Conservation (phyloP, 2,113 vertebrate genomes). For the Pelodiscus sinensis region DNA sequence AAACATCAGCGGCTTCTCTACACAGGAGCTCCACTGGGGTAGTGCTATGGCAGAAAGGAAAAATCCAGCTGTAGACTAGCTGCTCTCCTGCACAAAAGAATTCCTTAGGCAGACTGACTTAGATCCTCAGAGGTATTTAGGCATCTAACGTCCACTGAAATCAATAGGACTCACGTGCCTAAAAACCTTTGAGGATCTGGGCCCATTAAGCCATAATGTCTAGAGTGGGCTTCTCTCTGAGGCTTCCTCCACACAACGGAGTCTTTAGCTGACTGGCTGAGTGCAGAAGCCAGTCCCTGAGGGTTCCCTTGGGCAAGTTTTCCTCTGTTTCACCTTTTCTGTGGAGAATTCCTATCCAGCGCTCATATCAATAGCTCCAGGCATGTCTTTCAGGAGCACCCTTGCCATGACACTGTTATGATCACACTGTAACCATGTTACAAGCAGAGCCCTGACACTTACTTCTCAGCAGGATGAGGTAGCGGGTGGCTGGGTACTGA, state of each 20-base stretch:
- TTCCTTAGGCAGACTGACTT: not conserved
- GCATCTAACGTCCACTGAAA: not conserved
- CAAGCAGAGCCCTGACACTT: conserved; percentile 45
- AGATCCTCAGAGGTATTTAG: not conserved
- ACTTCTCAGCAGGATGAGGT: conserved; percentile 79
- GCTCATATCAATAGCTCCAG: not conserved
- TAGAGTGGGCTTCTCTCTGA: not conserved
- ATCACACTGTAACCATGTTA: not conserved
- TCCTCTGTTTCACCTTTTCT: not conserved
- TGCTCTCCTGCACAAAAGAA: not conserved
- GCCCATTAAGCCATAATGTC: not conserved
- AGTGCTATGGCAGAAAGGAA: not conserved
- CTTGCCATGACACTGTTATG: not conserved
- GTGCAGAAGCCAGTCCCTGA: not conserved
- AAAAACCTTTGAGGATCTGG: not conserved
- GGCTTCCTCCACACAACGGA: not conserved
- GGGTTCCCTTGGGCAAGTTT: not conserved
- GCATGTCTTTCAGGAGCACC: not conserved
- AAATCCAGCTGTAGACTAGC: not conserved
- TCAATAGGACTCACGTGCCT: not conserved
- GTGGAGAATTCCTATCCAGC: fast-evolving
- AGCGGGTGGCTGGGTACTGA: conserved; percentile 78
- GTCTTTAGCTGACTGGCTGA: not conserved
- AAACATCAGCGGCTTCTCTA: not conserved
- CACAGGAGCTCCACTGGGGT: not conserved